Conservation (phyloP, 2,797 vertebrate species). For the Sebastes hopkinsi region DNA sequence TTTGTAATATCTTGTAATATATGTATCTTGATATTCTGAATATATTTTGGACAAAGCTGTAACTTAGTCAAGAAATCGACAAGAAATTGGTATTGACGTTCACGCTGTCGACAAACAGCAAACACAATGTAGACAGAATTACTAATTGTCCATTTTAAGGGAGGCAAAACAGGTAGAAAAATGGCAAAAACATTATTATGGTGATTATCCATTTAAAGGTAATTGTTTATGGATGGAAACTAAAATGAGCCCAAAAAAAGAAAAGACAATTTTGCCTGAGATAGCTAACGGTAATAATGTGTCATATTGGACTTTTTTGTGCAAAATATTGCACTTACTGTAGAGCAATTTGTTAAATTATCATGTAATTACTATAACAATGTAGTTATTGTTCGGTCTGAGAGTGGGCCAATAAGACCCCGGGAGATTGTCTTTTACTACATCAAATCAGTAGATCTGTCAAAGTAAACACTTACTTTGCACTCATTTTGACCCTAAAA, state of each 20-base stretch:
- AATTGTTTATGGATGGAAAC: background rate
- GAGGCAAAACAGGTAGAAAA: background rate
- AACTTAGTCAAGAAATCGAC: background rate
- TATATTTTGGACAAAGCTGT: background rate
- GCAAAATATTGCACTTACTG: background rate
- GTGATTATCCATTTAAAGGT: background rate
- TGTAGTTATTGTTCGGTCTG: background rate
- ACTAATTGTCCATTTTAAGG: background rate
- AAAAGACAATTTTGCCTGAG: background rate
- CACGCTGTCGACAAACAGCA: background rate
- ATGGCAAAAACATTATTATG: background rate
- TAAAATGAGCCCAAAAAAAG: background rate
- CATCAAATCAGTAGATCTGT: background rate
- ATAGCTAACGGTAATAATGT: background rate
- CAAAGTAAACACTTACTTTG: background rate
- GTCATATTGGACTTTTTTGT: background rate
- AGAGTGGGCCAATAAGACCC: background rate
- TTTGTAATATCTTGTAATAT: background rate
- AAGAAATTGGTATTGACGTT: background rate
- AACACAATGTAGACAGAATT: background rate
- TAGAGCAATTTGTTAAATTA: background rate
- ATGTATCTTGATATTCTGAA: background rate
- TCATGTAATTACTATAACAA: background rate
- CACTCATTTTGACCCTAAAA: background rate
- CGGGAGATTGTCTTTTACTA: background rate